Base-by-base conservation (phyloP, 1,140 invertebrate genomes). In the Alviniconcha marisindica region DNA sequence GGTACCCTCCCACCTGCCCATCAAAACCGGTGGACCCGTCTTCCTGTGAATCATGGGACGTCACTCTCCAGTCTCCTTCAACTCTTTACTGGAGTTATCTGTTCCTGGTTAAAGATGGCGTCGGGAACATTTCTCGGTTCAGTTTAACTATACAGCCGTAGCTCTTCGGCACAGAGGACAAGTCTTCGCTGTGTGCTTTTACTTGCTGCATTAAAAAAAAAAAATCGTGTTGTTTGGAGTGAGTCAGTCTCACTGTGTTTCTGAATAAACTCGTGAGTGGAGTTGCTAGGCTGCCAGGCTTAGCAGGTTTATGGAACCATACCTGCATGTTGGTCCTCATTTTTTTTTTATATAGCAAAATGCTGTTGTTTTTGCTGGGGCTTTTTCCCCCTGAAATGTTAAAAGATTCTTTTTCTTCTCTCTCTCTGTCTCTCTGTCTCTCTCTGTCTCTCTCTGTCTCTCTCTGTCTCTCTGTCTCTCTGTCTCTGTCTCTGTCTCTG, bases 1-100 rank as follows among this genome's bases (percentile, higher is more conserved):
- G 60, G 56, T 81, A 1, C 86, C 86, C 0, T 66, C 82, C 2
- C 86, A 87, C 71, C 31, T 87, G n/a, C 83, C 79, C 15, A 69
- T 83, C 42, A 82, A 83, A 63, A 51, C 31, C 15, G 69, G 48
- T 15, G 80, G 80, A 1, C 66, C 66, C 5, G 80, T 71, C 0
- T 73, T 82, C 44, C 71, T 82, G n/a, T 71, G 74, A 36, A 40
- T 31, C 24, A 24, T 14, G 66, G 40, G 60, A 44, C 38, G 10
- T 14, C 1, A 66, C n/a, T 44, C 31, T 15, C 33, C 14, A 28
- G 24, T 21, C 28, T 42, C 76, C 24, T 4, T 7, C 5, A 80
- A 15, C n/a, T 80, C 14, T 21, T 80, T 10, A 7, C 28, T 31
- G 28, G 51, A n/a, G 33, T 28, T 15, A 31, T 60, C 31, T 24